These are phyloP conservation scores for Norana najaformis DNA, from an alignment of 2,888 invertebrate genomes.

Conservation along the genomic window DNA sequence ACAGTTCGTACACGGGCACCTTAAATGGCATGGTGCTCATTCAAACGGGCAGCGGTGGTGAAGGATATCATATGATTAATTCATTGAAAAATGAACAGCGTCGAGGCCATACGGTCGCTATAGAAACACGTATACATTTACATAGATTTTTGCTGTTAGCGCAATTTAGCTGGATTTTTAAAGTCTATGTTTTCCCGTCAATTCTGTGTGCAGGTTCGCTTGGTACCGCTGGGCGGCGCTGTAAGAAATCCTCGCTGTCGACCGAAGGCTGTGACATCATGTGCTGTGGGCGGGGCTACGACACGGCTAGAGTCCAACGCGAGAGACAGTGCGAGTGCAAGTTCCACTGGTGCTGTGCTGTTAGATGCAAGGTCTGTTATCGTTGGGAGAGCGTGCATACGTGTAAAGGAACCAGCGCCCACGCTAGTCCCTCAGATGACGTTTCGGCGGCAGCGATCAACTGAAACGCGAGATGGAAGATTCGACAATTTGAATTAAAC, in stretches of 20 bases:
- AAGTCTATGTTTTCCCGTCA: neutral
- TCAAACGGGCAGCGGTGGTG: too few relatives aligned
- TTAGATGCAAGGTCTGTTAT: conserved; percentile 78
- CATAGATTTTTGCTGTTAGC: neutral
- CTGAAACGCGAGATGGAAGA: neutral
- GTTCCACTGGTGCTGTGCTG: conserved; percentile 84
- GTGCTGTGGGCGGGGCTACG: conserved; percentile 66
- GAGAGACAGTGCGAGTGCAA: conserved; percentile 78
- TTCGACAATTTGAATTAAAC: neutral
- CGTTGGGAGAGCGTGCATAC: conserved; percentile 76
- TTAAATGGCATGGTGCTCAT: too few relatives aligned
- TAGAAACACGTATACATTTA: too few relatives aligned
- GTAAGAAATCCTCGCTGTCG: conserved; percentile 66
- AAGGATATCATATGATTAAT: too few relatives aligned
- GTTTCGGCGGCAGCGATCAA: neutral
- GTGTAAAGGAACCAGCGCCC: conserved; percentile 72
- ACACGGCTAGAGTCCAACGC: conserved; percentile 69
- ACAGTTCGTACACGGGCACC: too few relatives aligned
- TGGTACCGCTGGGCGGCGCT: conserved; percentile 66
- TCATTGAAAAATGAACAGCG: too few relatives aligned
- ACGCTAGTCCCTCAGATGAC: conserved; percentile 25
- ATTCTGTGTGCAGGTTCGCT: conserved; percentile 63
- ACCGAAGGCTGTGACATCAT: conserved; percentile 65
- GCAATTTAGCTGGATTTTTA: neutral
- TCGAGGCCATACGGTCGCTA: too few relatives aligned